Percentiles rank a stretch among this genome's conserved stretches.
phyloP scores from a whole-genome alignment of 2,113 vertebrate species.

The Anseranas semipalmata region DNA sequence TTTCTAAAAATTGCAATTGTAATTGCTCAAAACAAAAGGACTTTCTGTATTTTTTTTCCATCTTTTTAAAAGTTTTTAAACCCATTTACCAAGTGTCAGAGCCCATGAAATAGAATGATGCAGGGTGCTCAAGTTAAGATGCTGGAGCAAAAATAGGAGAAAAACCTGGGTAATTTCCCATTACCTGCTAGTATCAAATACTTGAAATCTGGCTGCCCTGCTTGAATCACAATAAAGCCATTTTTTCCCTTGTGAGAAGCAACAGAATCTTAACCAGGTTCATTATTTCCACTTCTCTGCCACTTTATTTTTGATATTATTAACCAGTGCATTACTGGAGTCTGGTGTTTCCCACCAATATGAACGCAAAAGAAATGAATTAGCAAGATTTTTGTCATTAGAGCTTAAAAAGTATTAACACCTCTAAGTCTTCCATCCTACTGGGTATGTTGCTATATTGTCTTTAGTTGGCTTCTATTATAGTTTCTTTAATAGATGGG shows the following conservation, averaged over 20 bases:
- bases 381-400: background rate
- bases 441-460: background rate
- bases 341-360: background rate
- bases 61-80: constrained; percentile 48
- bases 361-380: background rate
- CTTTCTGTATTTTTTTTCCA: background rate
- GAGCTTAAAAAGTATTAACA: background rate
- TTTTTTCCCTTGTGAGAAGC: constrained; percentile 34
- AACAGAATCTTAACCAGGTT: constrained; percentile 42
- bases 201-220: constrained; percentile 53
- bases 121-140: constrained; percentile 49
- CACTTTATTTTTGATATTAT: constrained; percentile 22
- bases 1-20: constrained; percentile 56
- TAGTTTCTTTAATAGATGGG: background rate
- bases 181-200: constrained; percentile 58
- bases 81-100: constrained; percentile 49
- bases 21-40: constrained; percentile 22
- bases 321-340: background rate
- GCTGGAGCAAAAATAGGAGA: constrained; percentile 43
- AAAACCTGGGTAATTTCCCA: constrained; percentile 63
- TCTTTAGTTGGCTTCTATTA: background rate
- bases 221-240: constrained; percentile 60
- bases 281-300: constrained; percentile 7
- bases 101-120: constrained; percentile 54
- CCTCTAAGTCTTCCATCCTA: background rate